These are phyloP conservation scores for Manis pentadactyla DNA, from an alignment of 2,797 vertebrate genomes.

Conservation along the genomic window DNA sequence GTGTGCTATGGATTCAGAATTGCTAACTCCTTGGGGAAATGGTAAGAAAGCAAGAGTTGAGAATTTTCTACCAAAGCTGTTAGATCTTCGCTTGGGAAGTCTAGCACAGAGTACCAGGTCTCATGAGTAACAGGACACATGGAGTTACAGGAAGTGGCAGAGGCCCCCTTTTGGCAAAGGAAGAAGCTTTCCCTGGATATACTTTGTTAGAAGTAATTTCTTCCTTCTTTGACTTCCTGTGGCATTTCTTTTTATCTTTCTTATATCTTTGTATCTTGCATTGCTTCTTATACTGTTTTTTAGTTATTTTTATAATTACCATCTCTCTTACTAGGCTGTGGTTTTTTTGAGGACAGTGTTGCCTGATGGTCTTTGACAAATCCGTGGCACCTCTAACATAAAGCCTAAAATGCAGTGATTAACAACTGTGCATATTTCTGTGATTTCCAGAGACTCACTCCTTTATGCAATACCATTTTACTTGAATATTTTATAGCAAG, in stretches of 20 bases:
- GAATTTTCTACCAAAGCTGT: conserved; percentile 25
- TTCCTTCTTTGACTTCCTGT: conserved; percentile 2
- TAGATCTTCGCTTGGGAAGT: conserved; percentile 18
- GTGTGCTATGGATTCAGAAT: conserved; percentile 12
- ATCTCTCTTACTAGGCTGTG: not conserved
- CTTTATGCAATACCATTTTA: conserved; percentile 37
- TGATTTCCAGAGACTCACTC: conserved; percentile 16
- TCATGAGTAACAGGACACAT: not conserved
- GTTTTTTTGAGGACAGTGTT: not conserved
- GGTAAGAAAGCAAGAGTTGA: not conserved
- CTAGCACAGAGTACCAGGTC: not conserved
- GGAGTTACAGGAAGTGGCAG: not conserved
- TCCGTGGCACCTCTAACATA: not conserved
- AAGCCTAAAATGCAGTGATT: not conserved
- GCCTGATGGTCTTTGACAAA: not conserved
- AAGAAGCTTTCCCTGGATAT: not conserved
- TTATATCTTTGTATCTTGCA: not conserved
- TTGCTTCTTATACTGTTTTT: not conserved
- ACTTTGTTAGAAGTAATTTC: not conserved
- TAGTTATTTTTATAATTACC: conserved; percentile 23
- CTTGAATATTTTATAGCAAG: conserved; percentile 68
- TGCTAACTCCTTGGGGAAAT: conserved; percentile 3
- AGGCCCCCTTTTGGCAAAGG: not conserved
- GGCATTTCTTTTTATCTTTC: not conserved
- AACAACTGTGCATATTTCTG: conserved; percentile 17